Conservation (phyloP, 2,888 invertebrate species). For the Tuberolachnus salignus region DNA sequence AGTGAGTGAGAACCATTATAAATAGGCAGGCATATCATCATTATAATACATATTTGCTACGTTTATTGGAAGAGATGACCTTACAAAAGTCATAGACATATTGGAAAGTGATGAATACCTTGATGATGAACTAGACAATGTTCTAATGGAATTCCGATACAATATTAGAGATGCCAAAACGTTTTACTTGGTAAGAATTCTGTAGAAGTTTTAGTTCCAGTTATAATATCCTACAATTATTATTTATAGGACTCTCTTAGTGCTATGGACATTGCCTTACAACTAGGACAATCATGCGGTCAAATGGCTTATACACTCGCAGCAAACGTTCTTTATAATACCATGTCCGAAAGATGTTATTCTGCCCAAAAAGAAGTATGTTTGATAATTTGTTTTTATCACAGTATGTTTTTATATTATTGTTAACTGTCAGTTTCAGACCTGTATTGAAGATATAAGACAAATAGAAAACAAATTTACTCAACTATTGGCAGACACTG, state of each 20-base stretch:
- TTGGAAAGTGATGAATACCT: slow-evolving; percentile 24
- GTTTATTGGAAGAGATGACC: neutral
- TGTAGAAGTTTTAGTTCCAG: no score
- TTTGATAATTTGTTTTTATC: neutral
- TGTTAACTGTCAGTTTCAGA: slow-evolving; percentile 19
- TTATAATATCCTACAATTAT: neutral
- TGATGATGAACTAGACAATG: slow-evolving; percentile 1
- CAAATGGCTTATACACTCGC: slow-evolving; percentile 24
- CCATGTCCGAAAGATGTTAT: slow-evolving; percentile 39
- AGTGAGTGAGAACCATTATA: neutral
- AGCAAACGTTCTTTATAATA: slow-evolving; percentile 32
- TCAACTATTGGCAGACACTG: neutral
- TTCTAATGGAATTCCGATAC: slow-evolving; percentile 25
- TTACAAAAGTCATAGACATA: slow-evolving; percentile 11
- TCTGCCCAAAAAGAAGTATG: slow-evolving; percentile 29
- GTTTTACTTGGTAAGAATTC: slow-evolving; percentile 27
- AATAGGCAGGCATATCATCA: no score
- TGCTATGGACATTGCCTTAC: slow-evolving; percentile 38
- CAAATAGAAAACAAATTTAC: slow-evolving; percentile 28
- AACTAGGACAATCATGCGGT: slow-evolving; percentile 28
- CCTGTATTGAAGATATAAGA: slow-evolving; percentile 27
- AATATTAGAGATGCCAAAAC: slow-evolving; percentile 22
- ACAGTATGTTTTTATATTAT: neutral
- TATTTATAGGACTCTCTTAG: slow-evolving; percentile 31
- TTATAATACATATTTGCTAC: neutral